Evolutionary conservation across 2,113 vertebrate species (phyloP).

Genomic region (Sphaerodactylus townsendi): DNA sequence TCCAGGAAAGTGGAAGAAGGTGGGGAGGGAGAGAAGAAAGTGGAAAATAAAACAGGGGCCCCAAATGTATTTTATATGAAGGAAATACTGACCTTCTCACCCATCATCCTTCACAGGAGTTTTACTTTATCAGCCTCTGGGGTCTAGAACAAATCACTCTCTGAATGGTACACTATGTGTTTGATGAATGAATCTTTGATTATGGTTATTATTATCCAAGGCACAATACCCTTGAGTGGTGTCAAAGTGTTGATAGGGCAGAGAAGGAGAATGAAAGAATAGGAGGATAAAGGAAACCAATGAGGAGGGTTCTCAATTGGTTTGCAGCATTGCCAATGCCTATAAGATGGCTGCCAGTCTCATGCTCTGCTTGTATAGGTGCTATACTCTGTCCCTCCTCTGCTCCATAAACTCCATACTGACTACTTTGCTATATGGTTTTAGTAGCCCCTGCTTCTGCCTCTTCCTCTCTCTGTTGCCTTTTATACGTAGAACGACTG

Average conservation of each 20-base stretch:
- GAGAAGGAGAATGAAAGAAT: conserved; percentile 39
- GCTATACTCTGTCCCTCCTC: background rate
- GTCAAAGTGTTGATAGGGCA: background rate
- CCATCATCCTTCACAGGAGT: conserved; percentile 61
- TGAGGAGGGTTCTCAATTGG: conserved; percentile 23
- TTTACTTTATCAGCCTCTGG: conserved; percentile 57
- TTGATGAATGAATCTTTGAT: conserved; percentile 65
- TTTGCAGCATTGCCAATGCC: conserved; percentile 33
- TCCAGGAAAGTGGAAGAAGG: conserved; percentile 25
- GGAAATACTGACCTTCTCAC: conserved; percentile 67
- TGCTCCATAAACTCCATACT: no score
- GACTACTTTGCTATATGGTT: no score
- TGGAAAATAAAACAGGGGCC: conserved; percentile 35
- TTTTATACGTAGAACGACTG: no score
- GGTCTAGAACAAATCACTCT: conserved; percentile 53
- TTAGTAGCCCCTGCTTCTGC: background rate
- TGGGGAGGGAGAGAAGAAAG: background rate
- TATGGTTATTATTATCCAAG: conserved; percentile 61
- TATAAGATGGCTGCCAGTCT: conserved; percentile 26
- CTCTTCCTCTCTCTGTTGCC: background rate
- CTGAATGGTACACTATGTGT: conserved; percentile 27
- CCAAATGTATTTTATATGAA: conserved; percentile 66
- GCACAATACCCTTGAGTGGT: conserved; percentile 57
- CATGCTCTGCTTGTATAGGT: background rate
- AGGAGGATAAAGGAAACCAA: conserved; percentile 27